phyloP scores from a whole-genome alignment of 30 jellyfish, hydroid and myxozoan species.

The Turritopsis dohrnii region DNA sequence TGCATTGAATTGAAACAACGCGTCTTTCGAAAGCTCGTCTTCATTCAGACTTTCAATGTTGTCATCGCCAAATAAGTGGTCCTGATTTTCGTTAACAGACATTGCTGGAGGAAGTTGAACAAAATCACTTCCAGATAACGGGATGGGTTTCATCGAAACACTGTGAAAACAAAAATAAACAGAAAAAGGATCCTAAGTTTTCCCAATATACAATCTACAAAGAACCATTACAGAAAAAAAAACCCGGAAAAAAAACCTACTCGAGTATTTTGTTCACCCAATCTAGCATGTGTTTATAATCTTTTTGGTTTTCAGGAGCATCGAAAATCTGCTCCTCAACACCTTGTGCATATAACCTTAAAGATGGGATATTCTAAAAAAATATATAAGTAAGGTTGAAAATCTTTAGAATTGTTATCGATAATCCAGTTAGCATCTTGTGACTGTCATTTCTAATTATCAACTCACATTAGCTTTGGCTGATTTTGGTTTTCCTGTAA shows the following conservation, averaged over 20 bases:
- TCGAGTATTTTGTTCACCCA: neutral
- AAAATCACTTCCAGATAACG: conserved; percentile 14
- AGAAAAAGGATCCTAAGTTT: no score
- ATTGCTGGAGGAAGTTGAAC: neutral
- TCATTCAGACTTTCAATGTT: neutral
- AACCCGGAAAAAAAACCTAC: neutral
- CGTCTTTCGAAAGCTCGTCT: conserved; percentile 3
- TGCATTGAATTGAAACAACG: neutral
- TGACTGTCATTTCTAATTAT: neutral
- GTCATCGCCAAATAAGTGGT: neutral
- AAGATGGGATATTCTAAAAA: neutral
- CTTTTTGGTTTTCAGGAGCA: neutral
- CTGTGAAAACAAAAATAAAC: neutral
- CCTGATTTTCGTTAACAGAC: neutral
- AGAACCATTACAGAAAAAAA: neutral
- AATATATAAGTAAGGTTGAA: neutral
- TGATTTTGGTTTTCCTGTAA: conserved; percentile 15
- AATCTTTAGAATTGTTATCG: neutral
- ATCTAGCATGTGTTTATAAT: neutral
- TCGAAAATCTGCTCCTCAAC: neutral
- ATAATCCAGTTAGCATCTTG: neutral
- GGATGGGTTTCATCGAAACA: neutral
- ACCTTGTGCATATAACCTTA: neutral
- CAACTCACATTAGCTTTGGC: neutral
- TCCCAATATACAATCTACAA: no score